Evolutionary conservation across 2,888 invertebrate genomes (phyloP).

Genomic region (Cremastinae sp.): DNA sequence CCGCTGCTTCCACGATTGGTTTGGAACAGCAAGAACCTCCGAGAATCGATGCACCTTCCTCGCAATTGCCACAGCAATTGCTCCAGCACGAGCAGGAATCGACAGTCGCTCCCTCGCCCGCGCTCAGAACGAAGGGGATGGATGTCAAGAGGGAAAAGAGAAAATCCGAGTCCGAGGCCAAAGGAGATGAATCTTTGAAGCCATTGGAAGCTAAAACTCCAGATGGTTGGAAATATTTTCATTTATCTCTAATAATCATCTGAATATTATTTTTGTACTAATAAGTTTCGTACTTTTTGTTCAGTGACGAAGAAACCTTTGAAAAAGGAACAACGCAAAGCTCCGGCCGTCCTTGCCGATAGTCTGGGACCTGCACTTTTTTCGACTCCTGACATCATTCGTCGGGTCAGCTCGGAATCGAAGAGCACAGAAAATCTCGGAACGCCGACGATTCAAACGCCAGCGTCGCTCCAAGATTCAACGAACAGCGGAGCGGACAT

Average conservation of each 20-base stretch:
- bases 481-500: not conserved
- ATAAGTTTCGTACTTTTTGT: slow-evolving; percentile 29
- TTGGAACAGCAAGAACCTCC: slow-evolving; percentile 55
- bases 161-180: slow-evolving; percentile 67
- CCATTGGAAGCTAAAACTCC: slow-evolving; percentile 65
- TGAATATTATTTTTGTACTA: not conserved
- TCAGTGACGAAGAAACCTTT: slow-evolving; percentile 73
- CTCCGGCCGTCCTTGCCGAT: slow-evolving; percentile 83
- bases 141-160: slow-evolving; percentile 75
- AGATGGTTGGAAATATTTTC: slow-evolving; percentile 55
- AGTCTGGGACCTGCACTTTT: slow-evolving; percentile 85
- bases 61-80: slow-evolving; percentile 38
- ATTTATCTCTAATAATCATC: not conserved
- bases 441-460: slow-evolving; percentile 67
- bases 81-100: slow-evolving; percentile 48
- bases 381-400: slow-evolving; percentile 90
- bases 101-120: slow-evolving; percentile 51
- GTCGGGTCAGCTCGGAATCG: slow-evolving; percentile 84
- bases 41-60: slow-evolving; percentile 50
- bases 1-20: slow-evolving; percentile 1
- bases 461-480: slow-evolving; percentile 17
- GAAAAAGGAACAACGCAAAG: slow-evolving; percentile 82
- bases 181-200: slow-evolving; percentile 64
- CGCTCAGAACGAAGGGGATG: slow-evolving; percentile 75
- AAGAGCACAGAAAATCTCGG: slow-evolving; percentile 78